Evolutionary conservation across 1,140 invertebrate species (phyloP), one percentile per base, ranked within the genome.

Genomic region (Eufriesea mexicana): DNA sequence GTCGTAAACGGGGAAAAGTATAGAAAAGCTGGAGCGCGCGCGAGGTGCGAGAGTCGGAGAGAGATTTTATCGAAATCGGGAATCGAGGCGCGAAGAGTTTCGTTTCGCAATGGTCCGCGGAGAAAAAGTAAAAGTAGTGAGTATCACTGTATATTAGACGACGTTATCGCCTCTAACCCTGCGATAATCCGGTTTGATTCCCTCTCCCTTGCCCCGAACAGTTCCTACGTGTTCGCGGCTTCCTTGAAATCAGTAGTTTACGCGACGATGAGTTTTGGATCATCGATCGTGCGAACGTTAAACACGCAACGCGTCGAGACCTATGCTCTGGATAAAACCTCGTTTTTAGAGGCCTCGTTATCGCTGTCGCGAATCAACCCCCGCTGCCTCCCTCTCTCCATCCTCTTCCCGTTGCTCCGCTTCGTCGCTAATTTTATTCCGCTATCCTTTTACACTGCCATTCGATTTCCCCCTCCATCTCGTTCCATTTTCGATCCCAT

Each of bases 111-210:
- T 54, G 23, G 42, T 45, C 25, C 14, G n/a, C 8, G 8, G 23
- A 35, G 35, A 62, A 83, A 83, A 78, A 62, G 66, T 61, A 55
- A 57, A 57, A 74, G 23, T 54, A 28, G 25, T 57, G 54, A 74
- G 59, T 66, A 62, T 68, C 74, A 45, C 64, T 67, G 74, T 35
- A 23, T 14, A n/a, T 64, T 55, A 5, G 23, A 75, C 23, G 28
- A 23, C 54, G 67, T 85, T 89, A 88, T 89, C 87, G 20, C 55
- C 0, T n/a, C 51, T 85, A 83, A 85, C 76, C 79, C 84, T 61
- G 35, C 28, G 80, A 88, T 81, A 80, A 62, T 89, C 86, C 70
- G 80, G 16, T 88, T 89, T 81, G 84, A 88, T 88, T 88, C 51
- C 66, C 42, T n/a, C 35, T 72, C 25, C 28, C 14, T 54, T 51